Base-by-base conservation (phyloP, 2,113 vertebrate species). In the Oryzias woworae region DNA sequence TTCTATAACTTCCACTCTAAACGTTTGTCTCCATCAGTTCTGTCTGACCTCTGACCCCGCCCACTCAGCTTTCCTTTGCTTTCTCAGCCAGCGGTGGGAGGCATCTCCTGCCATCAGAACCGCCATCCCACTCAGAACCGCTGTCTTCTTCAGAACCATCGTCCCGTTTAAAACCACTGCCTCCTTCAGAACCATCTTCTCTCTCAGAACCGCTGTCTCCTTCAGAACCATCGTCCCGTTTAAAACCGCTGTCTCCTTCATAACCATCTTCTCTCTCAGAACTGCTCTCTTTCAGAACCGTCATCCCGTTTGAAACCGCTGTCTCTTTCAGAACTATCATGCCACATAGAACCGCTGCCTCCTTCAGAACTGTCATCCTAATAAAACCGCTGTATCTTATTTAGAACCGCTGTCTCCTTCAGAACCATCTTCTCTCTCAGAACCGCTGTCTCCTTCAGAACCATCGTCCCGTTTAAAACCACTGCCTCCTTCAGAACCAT, bases 51-150 rank as follows among this genome's bases (percentile, higher is more conserved):
- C 79, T 58, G 36, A 36, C 36, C 36, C 36, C 36, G 36, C 36
- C 36, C 7, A 56, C 61, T 74, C 77, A 82, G 83, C 69, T 85
- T 79, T 87, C 83, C 84, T 92, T 92, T 92, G 92, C 90, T 92
- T 91, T 93, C 91, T 90, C 92, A 92, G 90, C 90, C 92, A 91
- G 92, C 82, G 88, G 78, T 87, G 81, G 74, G 69, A 61, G 78
- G 60, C 20, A 20, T 20, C 20, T 20, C 3, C 26, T 5, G 3
- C 5, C 26, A 3, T 26, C 2, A 26, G 26, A 26, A 26, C 26
- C 72, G 80, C 48, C 82, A 80, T 72, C 68, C 41, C 68, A 69
- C 78, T 71, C 75, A 69, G 80, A 85, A 75, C 80, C 52, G 65
- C 5, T 26, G 78, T 50, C 54, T 73, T 73, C 82, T 83, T 64